Evolutionary conservation across 2,888 invertebrate species (phyloP).

Genomic region (Acleris sparsana): DNA sequence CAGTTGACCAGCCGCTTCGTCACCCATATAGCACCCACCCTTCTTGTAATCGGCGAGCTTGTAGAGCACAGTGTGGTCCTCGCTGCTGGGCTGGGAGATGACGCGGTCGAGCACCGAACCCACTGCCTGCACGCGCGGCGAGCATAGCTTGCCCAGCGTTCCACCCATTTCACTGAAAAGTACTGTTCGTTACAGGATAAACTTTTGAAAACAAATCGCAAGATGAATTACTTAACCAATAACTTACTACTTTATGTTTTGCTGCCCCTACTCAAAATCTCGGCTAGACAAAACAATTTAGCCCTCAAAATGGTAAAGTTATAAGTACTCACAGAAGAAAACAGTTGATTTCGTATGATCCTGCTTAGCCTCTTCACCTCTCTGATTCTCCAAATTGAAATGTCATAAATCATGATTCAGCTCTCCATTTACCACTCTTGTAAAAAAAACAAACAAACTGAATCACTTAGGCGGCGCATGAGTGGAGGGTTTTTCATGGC

Average conservation of each 20-base stretch:
- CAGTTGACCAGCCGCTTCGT: too few relatives aligned
- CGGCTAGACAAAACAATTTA: too few relatives aligned
- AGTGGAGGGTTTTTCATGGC: too few relatives aligned
- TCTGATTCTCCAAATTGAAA: not conserved
- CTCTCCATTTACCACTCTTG: constrained; percentile 1
- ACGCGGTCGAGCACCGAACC: constrained; percentile 95
- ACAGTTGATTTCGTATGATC: constrained; percentile 16
- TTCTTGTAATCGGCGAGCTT: constrained; percentile 95
- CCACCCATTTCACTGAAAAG: constrained; percentile 58
- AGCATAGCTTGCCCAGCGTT: constrained; percentile 72
- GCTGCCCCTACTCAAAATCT: too few relatives aligned
- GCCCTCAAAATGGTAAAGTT: not conserved
- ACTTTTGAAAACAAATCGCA: too few relatives aligned
- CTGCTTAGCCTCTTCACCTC: constrained; percentile 37
- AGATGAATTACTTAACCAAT: too few relatives aligned
- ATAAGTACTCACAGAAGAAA: constrained; percentile 14
- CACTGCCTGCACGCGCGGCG: constrained; percentile 79
- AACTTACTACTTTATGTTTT: too few relatives aligned
- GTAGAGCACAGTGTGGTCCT: constrained; percentile 94
- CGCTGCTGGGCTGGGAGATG: constrained; percentile 93
- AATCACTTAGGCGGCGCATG: too few relatives aligned
- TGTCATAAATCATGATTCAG: constrained; percentile 7
- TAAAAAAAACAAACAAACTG: too few relatives aligned
- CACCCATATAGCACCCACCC: constrained; percentile 69
- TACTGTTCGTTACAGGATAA: too few relatives aligned